Evolutionary conservation across 37 sponge, comb jelly and placozoan species (phyloP).

Genomic region (Aplysina aerophoba): DNA sequence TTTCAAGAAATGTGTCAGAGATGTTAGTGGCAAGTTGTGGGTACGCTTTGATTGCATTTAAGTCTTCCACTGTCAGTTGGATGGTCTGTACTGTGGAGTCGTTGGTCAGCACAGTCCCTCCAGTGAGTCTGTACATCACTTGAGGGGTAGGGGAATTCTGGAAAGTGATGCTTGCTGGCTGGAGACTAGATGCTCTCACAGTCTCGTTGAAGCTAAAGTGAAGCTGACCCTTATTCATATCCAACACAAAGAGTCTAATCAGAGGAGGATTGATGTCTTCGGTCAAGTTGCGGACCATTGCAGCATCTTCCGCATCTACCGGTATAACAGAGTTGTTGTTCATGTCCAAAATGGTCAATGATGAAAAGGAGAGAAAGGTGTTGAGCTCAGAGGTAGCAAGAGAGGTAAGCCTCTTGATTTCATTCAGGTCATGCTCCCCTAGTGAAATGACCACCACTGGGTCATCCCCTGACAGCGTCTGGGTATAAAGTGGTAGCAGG

Average conservation of each 20-base stretch:
- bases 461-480: conserved; percentile 67
- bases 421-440: conserved; percentile 82
- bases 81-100: conserved; percentile 68
- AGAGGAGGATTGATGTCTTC: conserved; percentile 64
- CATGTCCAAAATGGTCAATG: conserved; percentile 69
- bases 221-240: conserved; percentile 74
- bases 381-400: conserved; percentile 67
- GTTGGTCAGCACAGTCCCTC: conserved; percentile 43
- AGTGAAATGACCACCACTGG: conserved; percentile 62
- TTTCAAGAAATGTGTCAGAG: conserved; percentile 42
- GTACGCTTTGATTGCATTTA: conserved; percentile 67
- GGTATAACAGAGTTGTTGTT: conserved; percentile 71
- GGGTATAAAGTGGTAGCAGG: conserved; percentile 44
- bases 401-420: conserved; percentile 65
- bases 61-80: conserved; percentile 42
- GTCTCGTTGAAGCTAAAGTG: conserved; percentile 84
- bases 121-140: conserved; percentile 11
- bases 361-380: conserved; percentile 72
- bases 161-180: conserved; percentile 49
- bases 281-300: conserved; percentile 43
- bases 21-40: conserved; percentile 43
- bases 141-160: conserved; percentile 31
- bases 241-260: conserved; percentile 56
- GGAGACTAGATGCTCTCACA: conserved; percentile 39
- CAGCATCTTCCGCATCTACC: conserved; percentile 27